A percentile compares a stretch with the other conserved stretches of the same genome.
Conservation (phyloP, 1,140 invertebrate species). For the Agrypnia vestita region DNA sequence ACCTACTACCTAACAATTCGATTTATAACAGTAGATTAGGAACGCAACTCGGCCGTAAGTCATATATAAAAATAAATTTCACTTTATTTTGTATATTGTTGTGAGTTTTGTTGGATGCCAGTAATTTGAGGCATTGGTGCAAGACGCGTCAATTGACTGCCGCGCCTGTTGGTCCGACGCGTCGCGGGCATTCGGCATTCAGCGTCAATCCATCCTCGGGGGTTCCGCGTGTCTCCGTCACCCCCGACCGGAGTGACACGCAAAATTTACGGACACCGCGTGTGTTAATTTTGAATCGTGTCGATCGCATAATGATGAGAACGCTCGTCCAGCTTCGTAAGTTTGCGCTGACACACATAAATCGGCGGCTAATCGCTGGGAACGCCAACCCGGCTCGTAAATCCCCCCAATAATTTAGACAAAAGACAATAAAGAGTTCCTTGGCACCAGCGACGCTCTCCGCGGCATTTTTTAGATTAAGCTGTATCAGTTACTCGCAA, state of each 20-base stretch:
- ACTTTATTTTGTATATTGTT: too few species aligned
- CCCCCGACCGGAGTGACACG: conserved; percentile 38
- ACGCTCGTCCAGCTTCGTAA: conserved; percentile 23
- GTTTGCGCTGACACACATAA: conserved; percentile 34
- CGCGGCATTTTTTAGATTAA: conserved; percentile 25
- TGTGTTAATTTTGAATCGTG: conserved; percentile 44
- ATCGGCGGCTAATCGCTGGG: conserved; percentile 49
- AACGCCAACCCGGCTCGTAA: conserved; percentile 16
- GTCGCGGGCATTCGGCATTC: not conserved
- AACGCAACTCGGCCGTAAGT: too few species aligned
- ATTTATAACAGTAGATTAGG: too few species aligned
- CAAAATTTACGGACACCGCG: conserved; percentile 51
- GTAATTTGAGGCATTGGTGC: not conserved
- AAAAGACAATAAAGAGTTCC: conserved; percentile 58
- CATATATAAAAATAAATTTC: too few species aligned
- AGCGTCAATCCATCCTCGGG: not conserved
- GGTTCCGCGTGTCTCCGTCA: conserved; percentile 19
- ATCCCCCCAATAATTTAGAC: conserved; percentile 56
- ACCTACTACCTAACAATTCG: too few species aligned
- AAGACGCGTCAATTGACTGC: not conserved
- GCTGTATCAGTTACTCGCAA: conserved; percentile 14
- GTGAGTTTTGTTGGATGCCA: too few species aligned
- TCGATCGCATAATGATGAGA: conserved; percentile 43
- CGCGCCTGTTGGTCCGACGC: too few species aligned
- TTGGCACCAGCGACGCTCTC: conserved; percentile 41